phyloP scores from a whole-genome alignment of 2,888 invertebrate genomes.

The Hoplodrina blanda region DNA sequence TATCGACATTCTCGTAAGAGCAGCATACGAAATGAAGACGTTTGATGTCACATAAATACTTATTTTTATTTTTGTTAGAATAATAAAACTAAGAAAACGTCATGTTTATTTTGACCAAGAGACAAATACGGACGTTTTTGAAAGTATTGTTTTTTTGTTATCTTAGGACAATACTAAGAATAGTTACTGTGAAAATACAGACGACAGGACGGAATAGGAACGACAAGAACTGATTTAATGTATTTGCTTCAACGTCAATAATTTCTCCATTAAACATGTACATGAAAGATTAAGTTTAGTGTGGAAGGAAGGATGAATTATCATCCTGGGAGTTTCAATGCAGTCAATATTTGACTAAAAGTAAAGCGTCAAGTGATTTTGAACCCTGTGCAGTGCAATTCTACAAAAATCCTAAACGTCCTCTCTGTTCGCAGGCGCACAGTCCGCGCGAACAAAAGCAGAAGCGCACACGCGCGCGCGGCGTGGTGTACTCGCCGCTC shows the following conservation, averaged over 20 bases:
- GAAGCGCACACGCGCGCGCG: constrained; percentile 72
- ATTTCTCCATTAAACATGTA: background rate
- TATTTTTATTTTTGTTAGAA: constrained; percentile 48
- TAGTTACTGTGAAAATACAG: background rate
- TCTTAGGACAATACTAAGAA: background rate
- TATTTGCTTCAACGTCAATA: background rate
- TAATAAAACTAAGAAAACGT: constrained; percentile 43
- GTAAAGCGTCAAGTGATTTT: background rate
- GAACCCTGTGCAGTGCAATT: background rate
- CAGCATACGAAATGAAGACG: constrained; percentile 46
- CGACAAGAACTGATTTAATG: background rate
- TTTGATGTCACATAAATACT: constrained; percentile 51
- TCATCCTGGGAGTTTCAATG: background rate
- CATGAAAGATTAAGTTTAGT: background rate
- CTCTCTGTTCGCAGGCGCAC: constrained; percentile 62
- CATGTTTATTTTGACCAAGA: constrained; percentile 24
- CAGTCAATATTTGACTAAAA: background rate
- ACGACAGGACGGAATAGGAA: too few relatives aligned
- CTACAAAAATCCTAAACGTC: background rate
- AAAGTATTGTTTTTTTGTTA: constrained; percentile 3
- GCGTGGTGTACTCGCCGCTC: constrained; percentile 80
- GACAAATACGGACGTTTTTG: constrained; percentile 17
- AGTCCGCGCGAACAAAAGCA: constrained; percentile 64
- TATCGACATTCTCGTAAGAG: constrained; percentile 48
- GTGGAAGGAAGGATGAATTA: background rate